Base-by-base conservation (phyloP, 2,113 vertebrate genomes). In the Bostrychus sinensis region DNA sequence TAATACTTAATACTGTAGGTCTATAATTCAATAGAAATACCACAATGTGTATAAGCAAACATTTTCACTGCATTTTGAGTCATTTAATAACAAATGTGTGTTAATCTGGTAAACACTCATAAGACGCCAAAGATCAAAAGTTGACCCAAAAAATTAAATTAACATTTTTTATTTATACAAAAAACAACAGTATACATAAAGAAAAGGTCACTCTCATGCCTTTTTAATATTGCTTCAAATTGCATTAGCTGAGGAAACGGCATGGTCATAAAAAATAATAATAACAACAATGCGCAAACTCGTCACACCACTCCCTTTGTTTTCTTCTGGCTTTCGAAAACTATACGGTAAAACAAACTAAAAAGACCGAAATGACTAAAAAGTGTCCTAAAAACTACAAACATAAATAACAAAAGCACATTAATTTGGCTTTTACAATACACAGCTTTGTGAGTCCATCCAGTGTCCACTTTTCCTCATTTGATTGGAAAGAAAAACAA, bases 381-480 rank as follows among this genome's bases (percentile, higher is more conserved):
- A 84, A 75, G 70, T 80, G 77, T 83, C 51, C 79, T 88, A 89
- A 90, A 89, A 84, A 76, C 84, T 82, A 91, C 64, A 39, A 85
- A 90, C 88, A 90, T 88, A 92, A 93, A 92, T 89, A 91, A 89
- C 74, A 90, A 90, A 89, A 88, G 78, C 80, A 87, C 83, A 88
- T 80, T 73, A 77, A 78, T 89, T 92, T 91, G 91, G 91, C 92
- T 91, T 90, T 85, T 82, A 86, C 66, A 84, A 88, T 84, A 89
- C 85, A 88, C 82, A 83, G 86, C 80, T 90, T 90, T 75, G 85
- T 89, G 80, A 91, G 89, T 91, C 81, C 89, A 92, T 93, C 92
- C 91, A 93, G 92, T 93, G 91, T 92, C 89, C 88, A 69, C 82
- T 86, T 88, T 85, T 88, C 83, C 79, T 78, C 85, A 81, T 80